These are phyloP conservation scores for Callithrix jacchus DNA, from an alignment of 2,113 vertebrate genomes.

Conservation along the genomic window DNA sequence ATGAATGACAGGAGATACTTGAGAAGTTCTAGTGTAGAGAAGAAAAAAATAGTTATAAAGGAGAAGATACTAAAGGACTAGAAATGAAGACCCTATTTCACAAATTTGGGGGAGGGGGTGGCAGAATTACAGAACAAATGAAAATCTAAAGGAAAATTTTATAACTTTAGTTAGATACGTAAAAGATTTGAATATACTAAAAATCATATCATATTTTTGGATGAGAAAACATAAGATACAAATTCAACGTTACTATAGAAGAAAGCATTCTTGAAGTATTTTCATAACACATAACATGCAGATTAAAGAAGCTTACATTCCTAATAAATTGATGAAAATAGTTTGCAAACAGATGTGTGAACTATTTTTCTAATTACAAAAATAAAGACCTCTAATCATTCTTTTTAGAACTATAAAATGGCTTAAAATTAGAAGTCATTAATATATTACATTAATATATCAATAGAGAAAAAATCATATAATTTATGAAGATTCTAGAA, in stretches of 20 bases:
- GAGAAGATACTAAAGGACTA: not conserved
- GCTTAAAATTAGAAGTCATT: not conserved
- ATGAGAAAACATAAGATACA: not conserved
- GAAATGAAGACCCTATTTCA: not conserved
- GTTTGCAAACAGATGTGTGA: not conserved
- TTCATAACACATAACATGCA: not conserved
- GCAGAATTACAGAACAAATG: not conserved
- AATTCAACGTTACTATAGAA: not conserved
- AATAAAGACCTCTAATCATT: not conserved
- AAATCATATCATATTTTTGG: not conserved
- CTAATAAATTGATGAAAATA: conserved; percentile 28
- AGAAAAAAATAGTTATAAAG: not conserved
- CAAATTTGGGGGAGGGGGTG: not conserved
- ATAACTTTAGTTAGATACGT: not conserved
- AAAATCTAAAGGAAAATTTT: not conserved
- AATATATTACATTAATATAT: not conserved
- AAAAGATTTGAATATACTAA: not conserved
- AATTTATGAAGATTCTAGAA: not conserved
- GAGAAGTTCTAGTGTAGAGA: not conserved
- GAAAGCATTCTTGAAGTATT: not conserved
- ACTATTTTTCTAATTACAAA: not conserved
- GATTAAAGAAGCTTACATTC: not conserved
- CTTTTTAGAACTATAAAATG: conserved; percentile 13
- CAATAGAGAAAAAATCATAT: conserved; percentile 12
- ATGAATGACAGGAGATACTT: not conserved